Base-by-base conservation (phyloP, 2,113 vertebrate species). In the Rhea americana region DNA sequence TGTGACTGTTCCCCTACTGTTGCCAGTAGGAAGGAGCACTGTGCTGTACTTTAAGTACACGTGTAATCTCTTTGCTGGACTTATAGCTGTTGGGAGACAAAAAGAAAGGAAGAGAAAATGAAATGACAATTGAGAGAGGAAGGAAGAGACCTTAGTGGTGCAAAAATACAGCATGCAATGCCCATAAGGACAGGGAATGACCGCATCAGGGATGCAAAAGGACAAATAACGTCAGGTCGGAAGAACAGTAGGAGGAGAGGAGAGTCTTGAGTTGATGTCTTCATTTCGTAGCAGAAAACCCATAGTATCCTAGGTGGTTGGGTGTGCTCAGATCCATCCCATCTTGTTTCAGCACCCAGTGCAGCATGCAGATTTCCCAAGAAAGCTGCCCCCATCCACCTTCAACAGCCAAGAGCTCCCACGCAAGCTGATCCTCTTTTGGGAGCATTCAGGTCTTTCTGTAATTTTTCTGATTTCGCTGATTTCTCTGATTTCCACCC, bases 271-370 rank as follows among this genome's bases (percentile, higher is more conserved):
- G 35, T 21, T 63, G 4, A 2, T 5, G 32, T 55, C 28, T 53
- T 67, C n/a, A 20, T 48, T 75, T 11, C 32, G 59, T 11, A 47
- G 35, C 16, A 70, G 28, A 76, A 74, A 26, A 12, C 8, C 21
- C 22, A 7, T 41, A 68, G 35, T 13, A 43, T n/a, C 20, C 56
- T 56, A n/a, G 25, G 18, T 21, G 47, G 26, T 4, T 47, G 32
- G 1, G 0, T 39, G 7, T 8, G 20, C 30, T 12, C 2, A 1
- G 30, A 6, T 50, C 73, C 58, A 58, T 37, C 25, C 19, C 9
- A 4, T 30, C 72, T 39, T n/a, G 14, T 65, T 78, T 65, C 37
- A 58, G n/a, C n/a, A 7, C 20, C 65, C 24, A 5, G 43, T 45
- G 73, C 0, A 3, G 35, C 58, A 65, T 35, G 30, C 59, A 66